phyloP scores from a whole-genome alignment of 2,888 invertebrate genomes.

The Beris chalybata region DNA sequence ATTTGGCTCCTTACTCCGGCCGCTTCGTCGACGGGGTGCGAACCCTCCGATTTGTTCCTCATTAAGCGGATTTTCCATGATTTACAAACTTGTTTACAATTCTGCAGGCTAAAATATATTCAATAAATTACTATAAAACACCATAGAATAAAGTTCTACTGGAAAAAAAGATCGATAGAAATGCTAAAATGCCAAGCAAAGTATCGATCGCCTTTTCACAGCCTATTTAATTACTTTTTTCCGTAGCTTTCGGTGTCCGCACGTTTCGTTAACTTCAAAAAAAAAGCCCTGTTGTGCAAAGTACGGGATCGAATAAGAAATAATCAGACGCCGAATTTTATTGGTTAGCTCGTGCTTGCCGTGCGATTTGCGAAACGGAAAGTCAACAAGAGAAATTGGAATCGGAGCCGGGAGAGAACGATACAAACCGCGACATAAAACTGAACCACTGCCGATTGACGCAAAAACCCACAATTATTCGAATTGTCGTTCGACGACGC shows the following conservation, averaged over 20 bases:
- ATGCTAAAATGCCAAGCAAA: background rate
- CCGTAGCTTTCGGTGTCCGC: background rate
- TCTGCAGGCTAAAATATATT: slow-evolving; percentile 12
- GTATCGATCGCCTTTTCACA: slow-evolving; percentile 16
- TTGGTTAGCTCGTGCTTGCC: too few relatives aligned
- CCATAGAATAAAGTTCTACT: background rate
- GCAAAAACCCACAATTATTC: too few relatives aligned
- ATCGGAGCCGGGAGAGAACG: too few relatives aligned
- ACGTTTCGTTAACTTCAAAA: background rate
- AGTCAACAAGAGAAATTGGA: too few relatives aligned
- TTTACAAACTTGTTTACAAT: background rate
- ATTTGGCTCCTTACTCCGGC: slow-evolving; percentile 18
- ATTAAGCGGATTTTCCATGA: slow-evolving; percentile 18
- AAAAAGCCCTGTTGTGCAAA: too few relatives aligned
- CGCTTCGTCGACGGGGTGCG: slow-evolving; percentile 17
- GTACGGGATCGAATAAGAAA: too few relatives aligned
- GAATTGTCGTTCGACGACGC: too few relatives aligned
- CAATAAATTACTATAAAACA: slow-evolving; percentile 17
- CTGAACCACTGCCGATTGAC: too few relatives aligned
- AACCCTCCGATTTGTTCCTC: slow-evolving; percentile 26
- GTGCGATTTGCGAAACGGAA: too few relatives aligned
- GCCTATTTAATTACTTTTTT: slow-evolving; percentile 9
- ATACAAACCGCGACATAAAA: too few relatives aligned
- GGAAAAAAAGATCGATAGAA: slow-evolving; percentile 2
- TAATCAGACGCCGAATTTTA: too few relatives aligned